Evolutionary conservation across 2,113 vertebrate genomes (phyloP), one percentile per base, ranked within the genome.

Genomic region (Poeciliopsis retropinna): DNA sequence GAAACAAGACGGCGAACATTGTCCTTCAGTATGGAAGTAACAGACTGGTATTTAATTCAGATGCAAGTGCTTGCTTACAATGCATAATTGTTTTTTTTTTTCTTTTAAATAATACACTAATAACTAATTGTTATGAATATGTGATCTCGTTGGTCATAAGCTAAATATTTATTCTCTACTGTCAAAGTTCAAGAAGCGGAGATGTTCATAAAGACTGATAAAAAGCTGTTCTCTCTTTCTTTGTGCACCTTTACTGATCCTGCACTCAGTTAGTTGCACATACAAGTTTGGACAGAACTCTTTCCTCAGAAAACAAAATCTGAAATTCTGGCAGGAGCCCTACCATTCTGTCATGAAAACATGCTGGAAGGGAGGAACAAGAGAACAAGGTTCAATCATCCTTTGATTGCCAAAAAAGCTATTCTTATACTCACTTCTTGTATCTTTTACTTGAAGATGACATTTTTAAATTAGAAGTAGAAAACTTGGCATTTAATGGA

Each of bases 281-380:
- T 84, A 76, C 94, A 94, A 89, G 92, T 92, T 90, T 79, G 37
- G 79, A 89, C 94, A 80, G 76, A 34, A 9, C 72, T 72, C 70
- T 73, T 44, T 64, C 54, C 57, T 79, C 72, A 76, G 71, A 88
- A 87, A 87, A 87, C 89, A 92, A 91, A 89, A 92, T 92, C 87
- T 93, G 89, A 89, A 92, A 87, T 83, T 62, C 81, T 92, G 93
- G 87, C 89, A 93, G 78, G 75, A 84, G 75, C 73, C 81, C 91
- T 80, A 88, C 78, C 85, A 89, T 90, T 88, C 80, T 88, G 74
- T 82, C 82, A 67, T 86, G 86, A 71, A 91, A 88, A 76, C 83
- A 87, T n/a, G 27, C 82, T 74, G 67, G 84, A 84, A 71, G 73
- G 31, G 75, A 75, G 78, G 71, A 76, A 76, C 72, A 68, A 47